Evolutionary conservation across 2,888 invertebrate genomes (phyloP), one percentile per base, ranked within the genome.

Genomic region (Abrostola triplasia): DNA sequence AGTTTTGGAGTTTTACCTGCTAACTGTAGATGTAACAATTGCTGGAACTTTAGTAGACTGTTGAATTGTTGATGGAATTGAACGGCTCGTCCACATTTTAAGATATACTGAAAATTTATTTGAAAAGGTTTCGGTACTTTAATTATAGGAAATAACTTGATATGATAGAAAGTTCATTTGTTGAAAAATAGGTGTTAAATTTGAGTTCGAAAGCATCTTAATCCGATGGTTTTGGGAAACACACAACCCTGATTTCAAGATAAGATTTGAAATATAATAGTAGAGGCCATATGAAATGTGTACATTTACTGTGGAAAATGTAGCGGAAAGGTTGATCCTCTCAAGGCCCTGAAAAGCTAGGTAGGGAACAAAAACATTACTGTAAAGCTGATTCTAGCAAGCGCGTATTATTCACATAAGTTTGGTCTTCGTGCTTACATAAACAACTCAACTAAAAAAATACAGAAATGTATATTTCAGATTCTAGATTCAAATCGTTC

Each of bases 11-110:
- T 47, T 44, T n/a, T 8, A 9, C 24, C 64, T 52, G 64, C 64
- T 71, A 50, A 58, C 37, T 64, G 44, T 60, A 52, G 48, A 67
- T 70, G 60, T 71, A 63, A 62, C 67, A 71, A 70, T 65, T 70
- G 42, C 10, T 40, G 49, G 10, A 49, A 47, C 13, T 47, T 47
- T 47, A 47, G 9, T 9, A 24, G 8, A n/a, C n/a, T n/a, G n/a
- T n/a, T n/a, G 5, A 47, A 13, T n/a, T n/a, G 7, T 13, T 47
- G 13, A 47, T 47, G 44, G 24, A 47, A 9, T 24, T 24, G 1
- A 47, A 47, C 13, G 44, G 1, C 4, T 24, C 24, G 24, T 24
- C 24, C 24, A 24, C 24, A 4, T 24, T 24, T 24, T 24, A 24
- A 24, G 24, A 24, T 24, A 24, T 24, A 24, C 24, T 24, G 24